A percentile compares a stretch with the other conserved stretches of the same genome.
phyloP scores from a whole-genome alignment of 1,140 invertebrate species.

The Cepaea nemoralis region DNA sequence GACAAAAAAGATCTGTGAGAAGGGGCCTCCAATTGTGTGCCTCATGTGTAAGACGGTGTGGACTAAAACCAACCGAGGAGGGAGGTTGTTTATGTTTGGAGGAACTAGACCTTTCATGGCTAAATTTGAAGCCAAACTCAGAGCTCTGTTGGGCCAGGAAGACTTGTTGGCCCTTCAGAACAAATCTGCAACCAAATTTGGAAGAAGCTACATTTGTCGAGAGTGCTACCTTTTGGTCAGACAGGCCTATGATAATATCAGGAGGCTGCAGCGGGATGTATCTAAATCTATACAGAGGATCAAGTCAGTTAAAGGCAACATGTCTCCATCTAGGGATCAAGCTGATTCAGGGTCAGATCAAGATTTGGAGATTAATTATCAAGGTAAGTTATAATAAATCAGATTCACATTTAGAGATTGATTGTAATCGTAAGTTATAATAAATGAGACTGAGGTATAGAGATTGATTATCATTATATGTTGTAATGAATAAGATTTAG shows the following conservation, averaged over 20 bases:
- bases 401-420: too few species aligned
- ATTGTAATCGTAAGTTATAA: too few species aligned
- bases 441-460: too few species aligned
- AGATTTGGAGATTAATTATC: conserved; percentile 25
- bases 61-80: conserved; percentile 24
- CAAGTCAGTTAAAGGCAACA: not conserved
- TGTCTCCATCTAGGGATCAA: not conserved
- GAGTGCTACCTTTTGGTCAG: conserved; percentile 22
- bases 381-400: not conserved
- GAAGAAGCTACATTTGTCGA: conserved; percentile 27
- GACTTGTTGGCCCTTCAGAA: conserved; percentile 8
- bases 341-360: conserved; percentile 19
- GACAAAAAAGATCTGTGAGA: not conserved
- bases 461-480: too few species aligned
- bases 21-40: conserved; percentile 21
- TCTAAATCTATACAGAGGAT: not conserved
- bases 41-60: conserved; percentile 19
- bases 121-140: conserved; percentile 22
- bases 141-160: conserved; percentile 17
- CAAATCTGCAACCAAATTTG: conserved; percentile 22
- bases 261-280: conserved; percentile 22
- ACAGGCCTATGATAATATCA: conserved; percentile 16
- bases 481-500: conserved; percentile 31
- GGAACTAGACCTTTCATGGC: conserved; percentile 28
- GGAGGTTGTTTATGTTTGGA: conserved; percentile 24